Evolutionary conservation across 1,140 invertebrate species (phyloP).

Genomic region (Lasaia peninsularis): DNA sequence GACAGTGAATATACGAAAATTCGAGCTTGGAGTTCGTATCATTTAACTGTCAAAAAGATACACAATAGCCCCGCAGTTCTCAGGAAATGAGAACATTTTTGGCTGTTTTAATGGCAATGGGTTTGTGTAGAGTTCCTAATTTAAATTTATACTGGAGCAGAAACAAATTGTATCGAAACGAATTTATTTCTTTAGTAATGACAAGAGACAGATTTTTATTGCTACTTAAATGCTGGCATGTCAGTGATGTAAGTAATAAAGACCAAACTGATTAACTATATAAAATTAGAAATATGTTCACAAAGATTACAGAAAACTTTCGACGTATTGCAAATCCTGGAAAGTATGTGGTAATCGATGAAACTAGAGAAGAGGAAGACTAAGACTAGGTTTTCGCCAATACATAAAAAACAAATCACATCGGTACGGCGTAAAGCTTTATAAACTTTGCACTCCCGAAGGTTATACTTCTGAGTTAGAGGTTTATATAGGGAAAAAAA

Average conservation of each 20-base stretch:
- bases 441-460: conserved; percentile 23
- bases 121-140: conserved; percentile 17
- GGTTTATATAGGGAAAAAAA: conserved; percentile 3
- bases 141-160: conserved; percentile 19
- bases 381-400: conserved; percentile 20
- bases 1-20: too few species aligned
- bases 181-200: conserved; percentile 21
- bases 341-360: conserved; percentile 21
- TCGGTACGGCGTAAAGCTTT: conserved; percentile 19
- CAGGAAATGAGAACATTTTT: conserved; percentile 26
- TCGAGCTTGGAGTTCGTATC: too few species aligned
- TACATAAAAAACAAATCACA: conserved; percentile 21
- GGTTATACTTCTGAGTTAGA: conserved; percentile 2
- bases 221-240: conserved; percentile 22
- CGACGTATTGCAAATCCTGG: conserved; percentile 13
- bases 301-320: conserved; percentile 18
- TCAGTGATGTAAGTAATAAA: conserved; percentile 21
- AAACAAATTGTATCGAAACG: conserved; percentile 22
- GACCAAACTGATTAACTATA: conserved; percentile 18
- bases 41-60: too few species aligned
- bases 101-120: conserved; percentile 16
- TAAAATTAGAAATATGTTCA: conserved; percentile 23
- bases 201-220: conserved; percentile 24
- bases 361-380: conserved; percentile 20
- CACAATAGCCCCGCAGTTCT: too few species aligned